phyloP scores from a whole-genome alignment of 2,113 vertebrate genomes.

The Sapajus apella region DNA sequence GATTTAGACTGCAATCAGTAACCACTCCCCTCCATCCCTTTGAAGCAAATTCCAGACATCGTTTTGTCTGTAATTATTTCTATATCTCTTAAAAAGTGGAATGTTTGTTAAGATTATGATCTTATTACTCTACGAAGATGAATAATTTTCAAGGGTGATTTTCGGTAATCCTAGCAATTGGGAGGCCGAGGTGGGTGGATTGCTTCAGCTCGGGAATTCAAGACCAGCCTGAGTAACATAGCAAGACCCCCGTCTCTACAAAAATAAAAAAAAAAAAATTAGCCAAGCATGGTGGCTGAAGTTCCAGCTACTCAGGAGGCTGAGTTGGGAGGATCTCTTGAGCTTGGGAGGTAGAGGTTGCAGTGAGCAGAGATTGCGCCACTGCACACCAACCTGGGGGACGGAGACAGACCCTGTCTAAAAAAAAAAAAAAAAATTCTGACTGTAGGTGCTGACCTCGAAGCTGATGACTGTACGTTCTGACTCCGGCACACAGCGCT shows the following conservation, averaged over 20 bases:
- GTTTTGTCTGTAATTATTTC: neutral
- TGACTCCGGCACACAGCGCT: fast-evolving
- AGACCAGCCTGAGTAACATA: too few species aligned
- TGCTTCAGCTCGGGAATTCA: neutral
- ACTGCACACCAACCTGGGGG: too few species aligned
- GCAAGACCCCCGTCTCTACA: too few species aligned
- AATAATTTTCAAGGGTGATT: neutral
- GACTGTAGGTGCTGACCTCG: too few species aligned
- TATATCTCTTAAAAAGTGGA: neutral
- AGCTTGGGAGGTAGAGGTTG: too few species aligned
- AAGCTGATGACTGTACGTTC: neutral
- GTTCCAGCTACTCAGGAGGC: too few species aligned
- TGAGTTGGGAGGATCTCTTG: too few species aligned
- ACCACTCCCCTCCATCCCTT: neutral
- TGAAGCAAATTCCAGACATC: neutral
- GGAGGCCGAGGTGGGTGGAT: neutral
- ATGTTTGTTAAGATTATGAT: neutral
- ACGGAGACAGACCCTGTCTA: too few species aligned
- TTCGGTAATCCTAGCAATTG: neutral
- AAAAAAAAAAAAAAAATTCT: too few species aligned
- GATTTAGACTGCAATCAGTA: neutral
- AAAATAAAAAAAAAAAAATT: too few species aligned
- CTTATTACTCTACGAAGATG: neutral
- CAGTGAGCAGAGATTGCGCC: too few species aligned
- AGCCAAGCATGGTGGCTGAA: too few species aligned